Percentiles rank a stretch among this genome's conserved stretches.
These are phyloP conservation scores for Globodera ellingtonae DNA, from an alignment of 1,140 invertebrate species.

Conservation along the genomic window DNA sequence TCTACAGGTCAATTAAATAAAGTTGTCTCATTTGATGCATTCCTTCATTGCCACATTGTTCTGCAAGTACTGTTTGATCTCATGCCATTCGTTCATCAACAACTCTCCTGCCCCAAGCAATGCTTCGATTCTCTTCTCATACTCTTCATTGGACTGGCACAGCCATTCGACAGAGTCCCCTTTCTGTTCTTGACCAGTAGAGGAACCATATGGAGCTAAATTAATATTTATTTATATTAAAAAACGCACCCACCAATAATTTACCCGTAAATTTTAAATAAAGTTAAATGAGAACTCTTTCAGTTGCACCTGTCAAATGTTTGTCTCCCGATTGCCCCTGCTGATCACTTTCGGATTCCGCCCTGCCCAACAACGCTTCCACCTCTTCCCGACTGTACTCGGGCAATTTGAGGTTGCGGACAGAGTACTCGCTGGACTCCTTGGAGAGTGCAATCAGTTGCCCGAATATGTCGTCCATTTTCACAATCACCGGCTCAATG, in stretches of 20 bases:
- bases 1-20: not conserved
- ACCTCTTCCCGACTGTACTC: slow-evolving; percentile 10
- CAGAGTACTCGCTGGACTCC: slow-evolving; percentile 25
- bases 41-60: not conserved
- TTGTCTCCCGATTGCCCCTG: not conserved
- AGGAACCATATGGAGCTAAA: not conserved
- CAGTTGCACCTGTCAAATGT: not conserved
- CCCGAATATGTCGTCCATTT: slow-evolving; percentile 21
- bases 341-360: not conserved
- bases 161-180: slow-evolving; percentile 17
- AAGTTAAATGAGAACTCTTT: too few relatives aligned
- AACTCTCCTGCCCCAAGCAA: slow-evolving; percentile 23
- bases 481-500: slow-evolving; percentile 16
- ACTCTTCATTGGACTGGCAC: slow-evolving; percentile 20
- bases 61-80: slow-evolving; percentile 17
- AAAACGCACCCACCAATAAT: not conserved
- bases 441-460: slow-evolving; percentile 22
- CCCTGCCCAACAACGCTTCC: slow-evolving; percentile 12
- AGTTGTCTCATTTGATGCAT: not conserved
- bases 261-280: too few relatives aligned
- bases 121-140: slow-evolving; percentile 21
- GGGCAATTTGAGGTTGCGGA: slow-evolving; percentile 24
- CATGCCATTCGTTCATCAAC: slow-evolving; percentile 27
- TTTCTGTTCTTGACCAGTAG: not conserved
- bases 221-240: not conserved